Evolutionary conservation across 2,113 vertebrate genomes (phyloP), one percentile per base, ranked within the genome.

Genomic region (Xyrauchen texanus): DNA sequence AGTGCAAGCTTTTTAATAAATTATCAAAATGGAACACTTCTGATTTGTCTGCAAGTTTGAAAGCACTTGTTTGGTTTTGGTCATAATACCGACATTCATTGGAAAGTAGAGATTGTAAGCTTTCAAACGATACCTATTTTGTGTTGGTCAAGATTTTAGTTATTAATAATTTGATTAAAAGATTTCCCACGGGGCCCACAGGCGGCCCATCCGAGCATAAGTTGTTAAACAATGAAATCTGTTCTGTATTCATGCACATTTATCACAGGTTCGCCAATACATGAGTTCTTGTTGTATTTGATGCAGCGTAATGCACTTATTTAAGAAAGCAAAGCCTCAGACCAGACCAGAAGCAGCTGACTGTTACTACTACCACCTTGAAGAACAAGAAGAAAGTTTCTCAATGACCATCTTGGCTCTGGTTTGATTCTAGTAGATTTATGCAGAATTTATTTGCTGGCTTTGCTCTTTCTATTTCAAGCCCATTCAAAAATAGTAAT

Each of bases 291-390:
- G 45, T 2, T 5, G 21, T 34, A 34, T 34, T 34, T 34, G 21
- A 34, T 34, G 21, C 21, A 34, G 21, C 21, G 21, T 34, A 34
- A 6, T 15, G 12, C n/a, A 57, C 52, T 71, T 5, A 2, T 15
- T 57, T 45, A 57, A 45, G 34, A 15, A 58, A 58, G 53, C 55
- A 73, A 21, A 73, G 7, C 13, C 70, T 7, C 55, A 72, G 70
- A 47, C 55, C 44, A 73, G 70, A 73, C 55, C 8, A 58, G 53
- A 72, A 46, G 5, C 42, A 60, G 70, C 70, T 73, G 70, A 73
- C 49, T 12, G 16, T 52, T 52, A 68, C 67, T 46, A 68, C 66
- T 68, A 51, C 66, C 47, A 51, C n/a, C 55, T 73, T 61, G 70
- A 72, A 44, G 1, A 55, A 55, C 51, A 44, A 12, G 52, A 4